phyloP scores from a whole-genome alignment of 2,888 invertebrate genomes.

The Nipponacmea schrenckii region DNA sequence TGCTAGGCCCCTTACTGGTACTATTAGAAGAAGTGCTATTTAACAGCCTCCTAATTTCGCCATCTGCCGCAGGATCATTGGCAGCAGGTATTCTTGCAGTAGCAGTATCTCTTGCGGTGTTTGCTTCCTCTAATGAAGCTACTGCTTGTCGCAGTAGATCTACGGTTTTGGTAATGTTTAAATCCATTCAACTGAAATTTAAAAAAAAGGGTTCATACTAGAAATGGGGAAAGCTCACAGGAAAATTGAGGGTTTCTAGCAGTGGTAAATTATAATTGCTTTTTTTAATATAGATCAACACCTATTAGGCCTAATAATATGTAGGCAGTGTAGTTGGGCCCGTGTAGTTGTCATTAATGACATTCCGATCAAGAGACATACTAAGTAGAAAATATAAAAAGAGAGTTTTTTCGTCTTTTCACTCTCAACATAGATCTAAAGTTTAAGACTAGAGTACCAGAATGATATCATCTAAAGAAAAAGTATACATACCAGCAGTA shows the following conservation, averaged over 20 bases:
- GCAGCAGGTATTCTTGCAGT: conserved; percentile 1
- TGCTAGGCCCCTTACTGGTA: too few relatives aligned
- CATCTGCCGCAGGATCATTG: neutral
- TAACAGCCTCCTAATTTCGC: conserved; percentile 1
- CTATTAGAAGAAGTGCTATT: neutral
- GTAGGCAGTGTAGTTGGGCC: too few relatives aligned
- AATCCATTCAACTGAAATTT: neutral
- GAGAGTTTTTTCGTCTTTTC: conserved; percentile 5
- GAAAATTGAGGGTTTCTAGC: too few relatives aligned
- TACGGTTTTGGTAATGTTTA: too few relatives aligned
- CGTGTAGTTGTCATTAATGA: too few relatives aligned
- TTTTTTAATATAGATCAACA: too few relatives aligned
- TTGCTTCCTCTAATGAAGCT: neutral
- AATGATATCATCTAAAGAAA: neutral
- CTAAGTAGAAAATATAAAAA: neutral
- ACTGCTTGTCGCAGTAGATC: conserved; percentile 1
- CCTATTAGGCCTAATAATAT: too few relatives aligned
- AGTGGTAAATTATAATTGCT: too few relatives aligned
- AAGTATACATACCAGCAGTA: neutral
- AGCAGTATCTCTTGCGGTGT: neutral
- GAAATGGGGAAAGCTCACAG: too few relatives aligned
- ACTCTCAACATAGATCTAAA: conserved; percentile 1
- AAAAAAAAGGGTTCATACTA: too few relatives aligned
- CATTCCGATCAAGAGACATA: too few relatives aligned
- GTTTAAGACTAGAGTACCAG: neutral